Evolutionary conservation across 1,140 invertebrate species (phyloP).

Genomic region (Chrysoperla carnea): DNA sequence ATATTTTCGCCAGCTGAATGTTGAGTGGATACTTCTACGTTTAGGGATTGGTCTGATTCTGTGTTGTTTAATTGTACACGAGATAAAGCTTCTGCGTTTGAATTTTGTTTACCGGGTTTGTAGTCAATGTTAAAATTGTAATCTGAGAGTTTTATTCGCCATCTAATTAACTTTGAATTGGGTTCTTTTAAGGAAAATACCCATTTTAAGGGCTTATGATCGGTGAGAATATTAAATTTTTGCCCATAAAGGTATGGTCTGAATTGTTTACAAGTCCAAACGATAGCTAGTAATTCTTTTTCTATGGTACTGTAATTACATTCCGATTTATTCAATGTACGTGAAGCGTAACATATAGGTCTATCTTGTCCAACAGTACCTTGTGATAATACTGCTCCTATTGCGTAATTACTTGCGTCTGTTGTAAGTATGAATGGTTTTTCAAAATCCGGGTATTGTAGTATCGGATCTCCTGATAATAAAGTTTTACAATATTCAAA

Average conservation of each 20-base stretch:
- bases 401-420: conserved; percentile 16
- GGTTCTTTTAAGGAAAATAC: conserved; percentile 4
- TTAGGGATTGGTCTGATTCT: conserved; percentile 1
- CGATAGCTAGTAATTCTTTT: conserved; percentile 4
- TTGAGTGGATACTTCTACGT: no score
- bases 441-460: conserved; percentile 18
- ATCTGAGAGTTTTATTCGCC: background rate
- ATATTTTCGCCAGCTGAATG: no score
- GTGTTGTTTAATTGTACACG: conserved; percentile 6
- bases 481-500: conserved; percentile 9
- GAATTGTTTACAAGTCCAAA: conserved; percentile 25
- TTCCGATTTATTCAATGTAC: conserved; percentile 5
- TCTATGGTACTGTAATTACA: conserved; percentile 1
- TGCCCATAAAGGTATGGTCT: conserved; percentile 25
- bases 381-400: conserved; percentile 16
- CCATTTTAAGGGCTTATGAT: conserved; percentile 24
- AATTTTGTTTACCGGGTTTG: conserved; percentile 19
- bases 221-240: conserved; percentile 28
- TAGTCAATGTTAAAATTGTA: conserved; percentile 3
- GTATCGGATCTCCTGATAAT: conserved; percentile 9
- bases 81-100: conserved; percentile 11
- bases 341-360: no score
- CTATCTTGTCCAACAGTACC: conserved; percentile 7
- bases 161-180: background rate
- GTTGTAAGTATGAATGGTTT: conserved; percentile 17